Base-by-base conservation (phyloP, 2,888 invertebrate genomes). In the Netelia virgata region DNA sequence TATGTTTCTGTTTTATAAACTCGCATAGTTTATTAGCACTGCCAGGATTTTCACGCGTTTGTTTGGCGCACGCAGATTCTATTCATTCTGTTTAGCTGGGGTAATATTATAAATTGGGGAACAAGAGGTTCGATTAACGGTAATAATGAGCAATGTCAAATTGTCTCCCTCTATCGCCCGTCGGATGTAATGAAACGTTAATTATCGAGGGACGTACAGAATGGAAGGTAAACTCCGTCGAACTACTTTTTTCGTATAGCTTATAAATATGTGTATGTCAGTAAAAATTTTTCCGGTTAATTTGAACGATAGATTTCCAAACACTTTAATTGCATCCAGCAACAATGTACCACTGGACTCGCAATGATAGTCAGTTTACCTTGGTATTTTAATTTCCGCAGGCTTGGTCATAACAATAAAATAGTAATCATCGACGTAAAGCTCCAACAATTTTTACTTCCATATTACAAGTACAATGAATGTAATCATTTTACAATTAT, bases 91-190 rank as follows among this genome's bases (percentile, higher is more conserved):
- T 75, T 79, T 55, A 82, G 64, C 11, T 63, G 64, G 75, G 78
- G 86, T 76, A 83, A 77, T 57, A 72, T 75, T 79, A 47, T 47
- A 86, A 79, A 86, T 86, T 86, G 80, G 79, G 50, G 77, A 87
- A 87, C 87, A 87, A 87, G 72, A 82, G 85, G 64, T 72, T 66
- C 73, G 75, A 84, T 87, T 78, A 81, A 69, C 41, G 61, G 63
- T 68, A 74, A 84, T 76, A 84, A 81, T 82, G 74, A 61, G 69
- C n/a, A 59, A 75, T 72, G 73, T 23, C n/a, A 53, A 57, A 73
- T 53, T 75, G 81, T 47, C 18, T 68, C 41, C 63, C 57, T 83
- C 77, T 83, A 84, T 84, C 70, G 74, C 43, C 59, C 66, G 75
- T 83, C 82, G 77, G 83, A 80, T 63, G 69, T 74, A 77, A 84